Conservation (phyloP, 2,113 vertebrate genomes). For the Xiphias gladius region DNA sequence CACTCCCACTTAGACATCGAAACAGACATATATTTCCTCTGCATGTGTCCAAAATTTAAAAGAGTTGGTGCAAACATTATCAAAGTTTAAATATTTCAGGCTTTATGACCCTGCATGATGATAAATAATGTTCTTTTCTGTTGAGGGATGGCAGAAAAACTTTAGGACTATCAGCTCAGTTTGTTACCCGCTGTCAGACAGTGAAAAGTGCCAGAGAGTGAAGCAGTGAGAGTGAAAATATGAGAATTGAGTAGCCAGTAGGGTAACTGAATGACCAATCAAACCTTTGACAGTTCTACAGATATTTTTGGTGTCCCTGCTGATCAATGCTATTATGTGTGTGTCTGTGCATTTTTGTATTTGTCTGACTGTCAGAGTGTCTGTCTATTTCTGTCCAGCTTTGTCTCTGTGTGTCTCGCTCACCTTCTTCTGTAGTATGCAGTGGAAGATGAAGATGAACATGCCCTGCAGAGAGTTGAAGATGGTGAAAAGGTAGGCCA, state of each 20-base stretch:
- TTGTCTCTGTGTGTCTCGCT: slow-evolving; percentile 49
- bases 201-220: neutral
- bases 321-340: slow-evolving; percentile 23
- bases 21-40: neutral
- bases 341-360: neutral
- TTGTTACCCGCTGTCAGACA: slow-evolving; percentile 46
- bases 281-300: slow-evolving; percentile 54
- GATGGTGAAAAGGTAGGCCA: slow-evolving; percentile 99
- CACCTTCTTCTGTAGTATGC: slow-evolving; percentile 99
- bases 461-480: slow-evolving; percentile 99
- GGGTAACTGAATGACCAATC: slow-evolving; percentile 50
- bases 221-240: slow-evolving; percentile 11
- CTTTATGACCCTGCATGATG: slow-evolving; percentile 1
- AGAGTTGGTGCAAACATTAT: slow-evolving; percentile 17
- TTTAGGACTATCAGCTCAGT: slow-evolving; percentile 21
- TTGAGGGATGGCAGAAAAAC: neutral
- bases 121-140: slow-evolving; percentile 20
- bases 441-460: slow-evolving; percentile 99
- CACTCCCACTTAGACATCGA: neutral
- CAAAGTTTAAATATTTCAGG: slow-evolving; percentile 10
- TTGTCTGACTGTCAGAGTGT: slow-evolving; percentile 30
- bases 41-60: neutral
- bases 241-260: slow-evolving; percentile 32
- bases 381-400: slow-evolving; percentile 14
- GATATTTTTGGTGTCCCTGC: slow-evolving; percentile 48